phyloP scores from a whole-genome alignment of 2,797 vertebrate genomes.

The Apogon hyalosoma region DNA sequence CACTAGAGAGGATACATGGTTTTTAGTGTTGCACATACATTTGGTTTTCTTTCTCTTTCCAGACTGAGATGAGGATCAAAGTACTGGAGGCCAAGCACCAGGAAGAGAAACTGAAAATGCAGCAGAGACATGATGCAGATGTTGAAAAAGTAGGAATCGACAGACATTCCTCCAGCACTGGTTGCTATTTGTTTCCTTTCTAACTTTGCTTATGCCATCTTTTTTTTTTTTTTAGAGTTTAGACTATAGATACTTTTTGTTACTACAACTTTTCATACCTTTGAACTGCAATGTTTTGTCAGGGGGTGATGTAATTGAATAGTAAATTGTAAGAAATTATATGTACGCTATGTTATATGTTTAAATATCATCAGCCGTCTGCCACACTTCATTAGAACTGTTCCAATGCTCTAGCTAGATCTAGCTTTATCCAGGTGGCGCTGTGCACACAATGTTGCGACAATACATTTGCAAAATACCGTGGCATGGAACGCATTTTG shows the following conservation, averaged over 20 bases:
- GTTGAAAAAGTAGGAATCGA: constrained; percentile 90
- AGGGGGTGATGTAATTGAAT: no score
- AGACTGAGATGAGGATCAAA: constrained; percentile 91
- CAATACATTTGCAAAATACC: no score
- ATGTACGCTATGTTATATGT: no score
- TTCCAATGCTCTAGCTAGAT: no score
- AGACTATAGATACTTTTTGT: neutral
- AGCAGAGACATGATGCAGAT: constrained; percentile 92
- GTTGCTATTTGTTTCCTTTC: neutral
- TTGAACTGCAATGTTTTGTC: no score
- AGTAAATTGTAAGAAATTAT: no score
- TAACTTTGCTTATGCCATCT: neutral
- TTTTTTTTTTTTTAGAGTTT: neutral
- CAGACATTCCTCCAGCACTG: constrained; percentile 1
- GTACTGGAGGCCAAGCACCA: constrained; percentile 91
- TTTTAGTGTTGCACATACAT: constrained; percentile 6
- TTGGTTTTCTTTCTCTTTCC: constrained; percentile 51
- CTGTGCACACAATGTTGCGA: no score
- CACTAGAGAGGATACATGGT: neutral
- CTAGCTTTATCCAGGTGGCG: no score
- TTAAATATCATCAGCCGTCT: no score
- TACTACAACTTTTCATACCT: neutral
- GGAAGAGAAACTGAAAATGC: constrained; percentile 93
- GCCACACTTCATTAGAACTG: no score
- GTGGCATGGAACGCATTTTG: no score